Evolutionary conservation across 2,113 vertebrate genomes (phyloP).

Genomic region (Dendrocopos noguchii): DNA sequence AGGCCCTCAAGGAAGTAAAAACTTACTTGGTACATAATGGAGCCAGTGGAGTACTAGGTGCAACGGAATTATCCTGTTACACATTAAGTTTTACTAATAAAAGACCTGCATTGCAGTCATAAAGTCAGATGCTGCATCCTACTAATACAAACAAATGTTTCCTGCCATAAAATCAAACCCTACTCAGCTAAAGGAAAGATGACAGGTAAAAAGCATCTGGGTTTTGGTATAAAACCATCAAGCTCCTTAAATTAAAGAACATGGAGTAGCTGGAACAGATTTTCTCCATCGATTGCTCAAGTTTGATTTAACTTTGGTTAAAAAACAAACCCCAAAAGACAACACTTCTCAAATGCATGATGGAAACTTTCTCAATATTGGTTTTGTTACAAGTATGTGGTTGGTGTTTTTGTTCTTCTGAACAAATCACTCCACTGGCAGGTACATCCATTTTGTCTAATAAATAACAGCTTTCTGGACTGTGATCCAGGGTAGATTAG

Average conservation of each 20-base stretch:
- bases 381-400: fast-evolving
- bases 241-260: neutral
- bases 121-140: slow-evolving; percentile 61
- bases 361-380: neutral
- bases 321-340: neutral
- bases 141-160: slow-evolving; percentile 30
- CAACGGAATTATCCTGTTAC: slow-evolving; percentile 49
- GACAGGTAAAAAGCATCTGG: neutral
- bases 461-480: neutral
- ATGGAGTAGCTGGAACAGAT: neutral
- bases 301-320: neutral
- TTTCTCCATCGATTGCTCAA: neutral
- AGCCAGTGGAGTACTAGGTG: slow-evolving; percentile 35
- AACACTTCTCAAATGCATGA: fast-evolving
- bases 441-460: neutral
- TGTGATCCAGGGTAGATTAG: neutral
- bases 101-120: slow-evolving; percentile 25
- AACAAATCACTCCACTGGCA: neutral
- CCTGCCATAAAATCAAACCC: slow-evolving; percentile 62
- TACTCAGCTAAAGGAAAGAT: neutral
- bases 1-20: slow-evolving; percentile 60
- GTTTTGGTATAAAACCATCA: neutral
- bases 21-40: slow-evolving; percentile 16
- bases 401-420: neutral
- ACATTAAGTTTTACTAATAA: slow-evolving; percentile 49